Base-by-base conservation (phyloP, 1,140 invertebrate species). In the Tigriopus japonicus region DNA sequence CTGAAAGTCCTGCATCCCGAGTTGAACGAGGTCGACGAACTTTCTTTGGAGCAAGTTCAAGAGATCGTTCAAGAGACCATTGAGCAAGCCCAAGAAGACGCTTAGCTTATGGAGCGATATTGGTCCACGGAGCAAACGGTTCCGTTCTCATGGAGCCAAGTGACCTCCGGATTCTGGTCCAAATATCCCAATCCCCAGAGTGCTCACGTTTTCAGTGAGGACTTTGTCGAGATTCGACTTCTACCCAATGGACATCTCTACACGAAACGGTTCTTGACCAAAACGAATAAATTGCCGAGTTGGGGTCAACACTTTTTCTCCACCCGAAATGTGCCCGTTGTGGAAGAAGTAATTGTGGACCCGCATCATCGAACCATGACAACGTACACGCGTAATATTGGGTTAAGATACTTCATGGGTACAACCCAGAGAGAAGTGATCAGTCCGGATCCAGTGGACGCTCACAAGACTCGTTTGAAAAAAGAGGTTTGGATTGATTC, bases 331-430 rank as follows among this genome's bases (percentile, higher is more conserved):
- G 69, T 73, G 59, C 69, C 64, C 40, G 68, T 75, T 17, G 63
- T 75, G 17, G 74, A 75, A 63, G 73, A 75, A 62, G 72, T 72
- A 5, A 67, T 73, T 58, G 68, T 75, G 19, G 72, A 75, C 64
- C 67, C 69, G 1, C 60, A 63, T 1, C 64, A 66, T 6, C 70
- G 71, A 61, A 73, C 69, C 45, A 63, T 75, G 35, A 69, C 65
- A 9, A 74, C 73, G 17, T 73, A 72, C 62, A 73, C 73, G 1
- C 64, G 72, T 59, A 75, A 75, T 61, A 67, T 74, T 41, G 69
- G 68, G 15, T 59, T 71, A 19, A 68, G 67, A 54, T 65, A 66
- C 61, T 59, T 73, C 17, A 68, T 73, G 69, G 69, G 70, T 63
- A 59, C 59, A 6, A 51, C 45, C 15, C 49, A 61, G 17, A 61